Base-by-base conservation (phyloP, 2,888 invertebrate genomes). In the Dryobota labecula region DNA sequence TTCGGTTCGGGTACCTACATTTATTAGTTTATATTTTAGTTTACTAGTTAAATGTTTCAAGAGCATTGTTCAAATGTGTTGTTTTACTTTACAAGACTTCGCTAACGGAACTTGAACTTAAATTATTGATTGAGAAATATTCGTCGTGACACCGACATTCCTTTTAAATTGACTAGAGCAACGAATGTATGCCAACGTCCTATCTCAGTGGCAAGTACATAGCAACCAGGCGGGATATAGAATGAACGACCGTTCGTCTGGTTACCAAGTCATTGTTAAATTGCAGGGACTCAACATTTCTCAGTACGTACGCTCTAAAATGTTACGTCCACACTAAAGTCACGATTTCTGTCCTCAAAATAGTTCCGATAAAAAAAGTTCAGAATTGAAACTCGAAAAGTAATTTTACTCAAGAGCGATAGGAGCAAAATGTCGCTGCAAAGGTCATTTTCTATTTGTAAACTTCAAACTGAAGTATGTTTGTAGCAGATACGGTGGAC, bases 371-470 rank as follows among this genome's bases (percentile, higher is more conserved):
- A 57, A 27, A 53, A 60, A 64, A 54, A 27, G 36, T 45, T 71
- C 20, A 24, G 41, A 63, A 66, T 60, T 47, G 64, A 41, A 72
- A 63, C 45, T 70, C 68, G 36, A 58, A 80, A 65, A 49, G 62
- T 71, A 82, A 83, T 81, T 62, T 75, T 67, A 76, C 70, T 65
- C 71, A 76, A 66, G 43, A 80, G 69, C 62, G 53, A 64, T 74
- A 76, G 66, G 73, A 83, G 69, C 73, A 82, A 83, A 87, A 85
- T 84, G 86, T 86, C 84, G 65, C 68, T 74, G 82, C 61, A 82
- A 82, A 85, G 82, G 77, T 83, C 78, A 84, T 84, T 86, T 84
- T 85, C 84, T 85, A 84, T 86, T 84, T 84, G 84, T 84, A 82
- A 64, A 74, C 74, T 75, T 71, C 70, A 70, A 78, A 67, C 75